These are phyloP conservation scores for Vireo griseus DNA, from an alignment of 2,797 vertebrate genomes.

Conservation along the genomic window DNA sequence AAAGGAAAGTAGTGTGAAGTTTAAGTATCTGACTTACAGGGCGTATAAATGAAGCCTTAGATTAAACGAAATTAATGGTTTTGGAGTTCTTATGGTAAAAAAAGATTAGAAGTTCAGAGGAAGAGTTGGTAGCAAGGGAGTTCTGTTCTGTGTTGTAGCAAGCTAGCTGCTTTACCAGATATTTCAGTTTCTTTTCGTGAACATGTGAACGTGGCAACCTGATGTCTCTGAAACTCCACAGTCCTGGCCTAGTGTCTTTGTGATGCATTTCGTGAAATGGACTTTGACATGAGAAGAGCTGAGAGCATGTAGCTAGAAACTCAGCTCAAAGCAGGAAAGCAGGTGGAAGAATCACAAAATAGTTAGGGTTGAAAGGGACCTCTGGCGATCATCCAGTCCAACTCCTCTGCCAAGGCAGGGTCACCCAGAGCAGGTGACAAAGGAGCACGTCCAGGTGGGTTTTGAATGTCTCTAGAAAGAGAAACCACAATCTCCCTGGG, in stretches of 20 bases:
- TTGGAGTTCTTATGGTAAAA: neutral
- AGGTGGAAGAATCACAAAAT: neutral
- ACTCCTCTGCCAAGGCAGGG: neutral
- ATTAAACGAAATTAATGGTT: neutral
- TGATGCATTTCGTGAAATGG: neutral
- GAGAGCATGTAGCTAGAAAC: neutral
- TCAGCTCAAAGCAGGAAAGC: neutral
- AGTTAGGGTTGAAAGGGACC: neutral
- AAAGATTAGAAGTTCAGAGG: neutral
- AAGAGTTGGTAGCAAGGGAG: neutral
- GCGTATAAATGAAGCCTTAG: neutral
- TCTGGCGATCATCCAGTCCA: neutral
- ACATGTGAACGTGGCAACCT: fast-evolving
- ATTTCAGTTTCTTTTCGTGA: neutral
- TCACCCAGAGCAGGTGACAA: neutral
- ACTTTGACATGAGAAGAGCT: neutral
- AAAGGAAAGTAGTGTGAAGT: neutral
- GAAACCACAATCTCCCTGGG: neutral
- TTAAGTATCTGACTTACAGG: neutral
- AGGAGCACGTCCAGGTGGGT: fast-evolving
- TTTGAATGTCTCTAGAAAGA: neutral
- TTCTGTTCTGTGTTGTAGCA: neutral
- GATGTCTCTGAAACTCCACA: neutral
- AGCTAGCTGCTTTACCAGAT: neutral
- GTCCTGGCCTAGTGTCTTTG: neutral